Base-by-base conservation (phyloP, 2,113 vertebrate species). In the Psettodes erumei region DNA sequence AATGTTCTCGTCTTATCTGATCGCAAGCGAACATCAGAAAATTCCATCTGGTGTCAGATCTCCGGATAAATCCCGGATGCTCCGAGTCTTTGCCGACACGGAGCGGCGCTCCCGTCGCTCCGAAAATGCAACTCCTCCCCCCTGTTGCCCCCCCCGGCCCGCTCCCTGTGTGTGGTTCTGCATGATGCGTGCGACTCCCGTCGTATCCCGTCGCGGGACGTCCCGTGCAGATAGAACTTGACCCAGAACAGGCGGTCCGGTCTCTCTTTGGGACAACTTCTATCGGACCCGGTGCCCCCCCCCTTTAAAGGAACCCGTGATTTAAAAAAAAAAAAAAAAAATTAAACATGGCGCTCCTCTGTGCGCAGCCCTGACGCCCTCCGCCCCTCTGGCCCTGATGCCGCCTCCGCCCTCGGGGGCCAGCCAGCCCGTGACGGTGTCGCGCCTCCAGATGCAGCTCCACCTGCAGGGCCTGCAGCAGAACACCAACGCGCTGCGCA, bases 381-480 rank as follows among this genome's bases (percentile, higher is more conserved):
- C 90, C 59, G 8, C 94, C 93, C 94, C 96, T 70, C 71, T 94
- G 87, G 94, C 94, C 51, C 88, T 94, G 81, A 95, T 95, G 94
- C 94, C 94, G 0, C 96, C 96, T 0, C 95, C 95, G 0, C 85
- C 95, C 43, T 90, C 93, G 0, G 93, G 91, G 19, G 91, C 91
- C 2, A 94, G 93, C 25, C 97, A 96, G 92, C 93, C 96, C 37
- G 94, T 96, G 0, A 85, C 92, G 0, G 89, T 97, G 92, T 96
- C 93, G 40, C 96, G 96, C 1, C 83, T 96, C 80, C 97, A 99
- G 91, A 98, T 99, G 97, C 97, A 98, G 91, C 93, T 96, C 77
- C 97, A 98, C 76, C 94, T 99, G 15, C 96, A 96, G 2, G 95
- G 95, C 88, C 94, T 99, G 79, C 98, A 98, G 90, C 96, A 95